Base-by-base conservation (phyloP, 1,140 invertebrate species). In the Aethina tumida region DNA sequence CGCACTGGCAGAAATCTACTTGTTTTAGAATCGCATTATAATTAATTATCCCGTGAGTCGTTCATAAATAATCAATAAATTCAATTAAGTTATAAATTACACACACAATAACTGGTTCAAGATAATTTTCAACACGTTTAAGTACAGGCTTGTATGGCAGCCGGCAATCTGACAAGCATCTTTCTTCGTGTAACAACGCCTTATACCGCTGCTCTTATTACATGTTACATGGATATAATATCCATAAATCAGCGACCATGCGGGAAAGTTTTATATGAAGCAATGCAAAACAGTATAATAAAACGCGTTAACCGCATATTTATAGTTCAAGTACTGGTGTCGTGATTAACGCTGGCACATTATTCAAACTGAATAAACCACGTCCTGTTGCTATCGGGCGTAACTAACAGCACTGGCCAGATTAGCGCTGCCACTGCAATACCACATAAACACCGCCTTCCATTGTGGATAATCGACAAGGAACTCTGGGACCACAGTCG, bases 261-360 rank as follows among this genome's bases (percentile, higher is more conserved):
- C 52, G 47, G 49, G 52, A 54, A 54, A 54, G 52, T 54, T 54
- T 53, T 52, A 51, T 46, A 50, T 46, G 53, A 45, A 43, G 47
- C 50, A 50, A 52, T 52, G 52, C 47, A 50, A 55, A 55, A 50
- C 50, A 50, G 53, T 49, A 49, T 52, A 52, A 54, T 54, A 52
- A 54, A 54, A 54, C 52, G 50, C 52, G 52, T 47, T 53, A 53
- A 53, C 49, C 52, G 49, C 49, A 49, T 54, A 54, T 54, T 54
- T 54, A 54, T 54, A 52, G 50, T 55, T 48, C 42, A 45, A 48
- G 45, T 40, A 40, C 42, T 51, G 49, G 52, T 48, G 52, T 47
- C 49, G 52, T 54, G 52, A 54, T 54, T 54, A 54, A 54, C 52
- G 49, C 43, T 39, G 35, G 39, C 52, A 52, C 52, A 54, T 54